Evolutionary conservation across 2,113 vertebrate genomes (phyloP), one percentile per base, ranked within the genome.

Genomic region (Poeciliopsis prolifica): DNA sequence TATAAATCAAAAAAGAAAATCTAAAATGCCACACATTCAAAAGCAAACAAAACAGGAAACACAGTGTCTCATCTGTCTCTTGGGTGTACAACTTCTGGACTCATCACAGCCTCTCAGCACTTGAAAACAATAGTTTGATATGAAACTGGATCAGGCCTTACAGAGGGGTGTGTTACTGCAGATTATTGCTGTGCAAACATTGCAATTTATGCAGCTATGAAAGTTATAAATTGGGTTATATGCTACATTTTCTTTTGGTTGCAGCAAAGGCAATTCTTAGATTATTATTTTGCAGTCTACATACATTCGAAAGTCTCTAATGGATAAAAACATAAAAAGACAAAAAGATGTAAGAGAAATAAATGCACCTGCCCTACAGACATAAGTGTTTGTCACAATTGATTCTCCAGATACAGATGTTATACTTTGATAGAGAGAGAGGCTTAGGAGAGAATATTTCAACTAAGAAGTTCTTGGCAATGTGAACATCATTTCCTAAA

Each of bases 401-500:
- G 54, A 65, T 63, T 72, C 28, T 19, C 60, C 10, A 29, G 8
- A 35, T 30, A 71, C 12, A 65, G 61, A 68, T 51, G 44, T 51
- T 73, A 54, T 33, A 42, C 40, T 14, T 42, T 42, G 28, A 74
- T 67, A 72, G 62, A n/a, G 40, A 58, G 51, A 58, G 22, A 74
- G 73, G 62, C 35, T 74, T n/a, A 58, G 30, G 28, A 61, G 70
- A 78, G 69, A 81, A 60, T 12, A 68, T 3, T 58, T 58, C 9
- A 58, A 3, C 74, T 66, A 78, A 74, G 51, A 51, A 60, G 29
- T 44, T 19, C 0, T n/a, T 51, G 37, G 17, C 51, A 78, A 71
- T 67, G 33, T 69, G 48, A 75, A 78, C 66, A 76, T 65, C 42
- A 72, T 71, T 81, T 12, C 11, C 75, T 69, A 58, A 72, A 71